Evolutionary conservation across 2,797 vertebrate species (phyloP).

Genomic region (Taenioides sp.): DNA sequence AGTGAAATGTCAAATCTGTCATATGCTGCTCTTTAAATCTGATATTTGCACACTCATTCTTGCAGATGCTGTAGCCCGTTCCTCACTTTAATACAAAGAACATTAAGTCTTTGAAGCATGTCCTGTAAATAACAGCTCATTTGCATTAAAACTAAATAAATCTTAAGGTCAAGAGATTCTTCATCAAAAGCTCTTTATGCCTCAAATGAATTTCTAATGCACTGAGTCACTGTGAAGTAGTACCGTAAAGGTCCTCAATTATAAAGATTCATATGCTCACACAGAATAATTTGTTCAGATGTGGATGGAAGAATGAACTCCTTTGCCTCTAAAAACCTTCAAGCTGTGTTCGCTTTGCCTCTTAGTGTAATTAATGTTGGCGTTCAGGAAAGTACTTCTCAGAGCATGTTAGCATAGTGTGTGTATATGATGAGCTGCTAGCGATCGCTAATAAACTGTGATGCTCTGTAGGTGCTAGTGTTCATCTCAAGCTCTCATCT

Average conservation of each 20-base stretch:
- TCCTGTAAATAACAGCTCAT: conserved; percentile 6
- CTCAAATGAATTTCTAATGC: conserved; percentile 30
- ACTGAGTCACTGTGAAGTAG: conserved; percentile 35
- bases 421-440: conserved; percentile 24
- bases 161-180: conserved; percentile 26
- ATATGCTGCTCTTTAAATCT: not conserved
- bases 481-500: conserved; percentile 51
- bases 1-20: not conserved
- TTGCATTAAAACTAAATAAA: conserved; percentile 24
- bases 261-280: conserved; percentile 27
- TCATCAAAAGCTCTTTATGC: conserved; percentile 26
- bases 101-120: not conserved
- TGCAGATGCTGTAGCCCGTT: not conserved
- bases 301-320: conserved; percentile 33
- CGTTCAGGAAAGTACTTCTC: conserved; percentile 17
- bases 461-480: conserved; percentile 30
- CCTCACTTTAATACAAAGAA: conserved; percentile 1
- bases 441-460: conserved; percentile 43
- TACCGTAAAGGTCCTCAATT: conserved; percentile 41
- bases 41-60: not conserved
- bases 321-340: conserved; percentile 17
- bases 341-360: conserved; percentile 21
- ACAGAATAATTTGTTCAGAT: conserved; percentile 45
- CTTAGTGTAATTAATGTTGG: conserved; percentile 26
- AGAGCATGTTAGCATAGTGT: conserved; percentile 19